A percentile compares a stretch with the other conserved stretches of the same genome.
Evolutionary conservation across 37 sponge, comb jelly and placozoan genomes (phyloP).

Genomic region (Trichoplax adhaerens): DNA sequence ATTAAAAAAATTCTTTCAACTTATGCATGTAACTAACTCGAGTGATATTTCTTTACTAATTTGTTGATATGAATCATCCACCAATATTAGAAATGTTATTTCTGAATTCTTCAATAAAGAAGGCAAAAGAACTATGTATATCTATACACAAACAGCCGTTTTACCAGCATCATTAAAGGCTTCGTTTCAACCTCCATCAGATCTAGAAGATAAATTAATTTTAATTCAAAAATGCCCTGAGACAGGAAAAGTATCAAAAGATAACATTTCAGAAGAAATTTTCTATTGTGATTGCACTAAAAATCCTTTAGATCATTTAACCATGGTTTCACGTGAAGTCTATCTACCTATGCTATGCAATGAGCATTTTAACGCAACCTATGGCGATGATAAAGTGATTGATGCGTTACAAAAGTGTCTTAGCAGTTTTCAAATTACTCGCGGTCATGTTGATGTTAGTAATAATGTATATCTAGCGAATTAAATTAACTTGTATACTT

Average conservation of each 20-base stretch:
- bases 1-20: no score
- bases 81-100: slow-evolving; percentile 27
- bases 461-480: not conserved
- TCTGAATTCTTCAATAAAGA: slow-evolving; percentile 67
- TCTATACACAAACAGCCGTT: slow-evolving; percentile 24
- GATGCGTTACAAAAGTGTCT: slow-evolving; percentile 59
- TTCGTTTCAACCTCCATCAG: not conserved
- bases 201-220: slow-evolving; percentile 30
- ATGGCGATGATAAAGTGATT: slow-evolving; percentile 36
- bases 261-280: slow-evolving; percentile 49
- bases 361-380: not conserved
- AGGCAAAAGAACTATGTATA: slow-evolving; percentile 29
- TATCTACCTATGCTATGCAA: slow-evolving; percentile 25
- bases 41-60: no score
- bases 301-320: slow-evolving; percentile 28
- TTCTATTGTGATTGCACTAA: slow-evolving; percentile 41
- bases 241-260: slow-evolving; percentile 60
- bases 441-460: slow-evolving; percentile 28
- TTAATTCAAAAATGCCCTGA: slow-evolving; percentile 69
- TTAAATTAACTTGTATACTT: not conserved
- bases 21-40: no score
- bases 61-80: no score
- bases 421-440: slow-evolving; percentile 32
- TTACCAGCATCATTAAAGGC: not conserved
- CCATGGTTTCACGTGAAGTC: slow-evolving; percentile 38